Base-by-base conservation (phyloP, 2,113 vertebrate genomes). In the Urocitellus parryii region DNA sequence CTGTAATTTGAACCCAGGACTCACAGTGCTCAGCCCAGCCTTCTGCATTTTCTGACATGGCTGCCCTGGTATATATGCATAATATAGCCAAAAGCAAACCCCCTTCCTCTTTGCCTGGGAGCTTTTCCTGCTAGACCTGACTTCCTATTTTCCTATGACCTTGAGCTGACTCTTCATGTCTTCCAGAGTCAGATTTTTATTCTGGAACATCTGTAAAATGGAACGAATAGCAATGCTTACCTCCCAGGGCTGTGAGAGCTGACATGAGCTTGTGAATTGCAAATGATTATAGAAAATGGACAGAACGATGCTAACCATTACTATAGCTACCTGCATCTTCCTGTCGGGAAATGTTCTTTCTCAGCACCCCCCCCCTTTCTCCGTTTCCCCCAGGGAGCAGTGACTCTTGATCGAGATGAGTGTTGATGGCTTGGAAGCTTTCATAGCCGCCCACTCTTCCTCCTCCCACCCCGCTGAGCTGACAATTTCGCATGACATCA, bases 391-490 rank as follows among this genome's bases (percentile, higher is more conserved):
- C 73, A 27, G 93, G 81, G 95, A 95, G 79, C 83, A 93, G 90
- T 24, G 32, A n/a, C 95, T 95, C n/a, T 96, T 97, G 97, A 96
- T 89, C 1, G 20, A 97, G 87, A 97, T 98, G 97, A 76, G 96
- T 95, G 92, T 53, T 91, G 97, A 98, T 96, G 93, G 95, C 95
- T 91, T 91, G 97, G 96, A 97, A 96, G 96, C 93, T 96, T 79
- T 80, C 94, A 80, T 90, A 94, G 93, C 96, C 96, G n/a, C 97
- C 97, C 97, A 98, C 97, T 97, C 97, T 93, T 96, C 95, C 96
- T 96, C 97, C 97, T 94, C 83, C 96, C 93, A 70, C 65, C 91
- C 89, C 16, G 65, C 95, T 79, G 95, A 97, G 97, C 97, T 90
- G 89, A 97, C 94, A 96, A 67, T 97, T 97, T 91, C 27, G 1